These are phyloP conservation scores for Eidolon helvum DNA, from an alignment of 2,113 vertebrate genomes.

Conservation along the genomic window DNA sequence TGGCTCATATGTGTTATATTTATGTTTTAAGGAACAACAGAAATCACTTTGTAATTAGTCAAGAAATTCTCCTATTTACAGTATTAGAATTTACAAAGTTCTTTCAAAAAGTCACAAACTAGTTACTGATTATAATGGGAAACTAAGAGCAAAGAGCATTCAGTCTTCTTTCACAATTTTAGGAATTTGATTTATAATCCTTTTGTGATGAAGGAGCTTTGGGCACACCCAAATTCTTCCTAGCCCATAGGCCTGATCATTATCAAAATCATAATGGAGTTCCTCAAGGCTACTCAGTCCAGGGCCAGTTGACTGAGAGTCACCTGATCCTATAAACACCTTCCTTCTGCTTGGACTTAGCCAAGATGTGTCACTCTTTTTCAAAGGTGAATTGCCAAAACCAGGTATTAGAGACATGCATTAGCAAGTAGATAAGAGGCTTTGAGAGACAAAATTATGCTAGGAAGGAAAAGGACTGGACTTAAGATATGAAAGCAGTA, in stretches of 20 bases:
- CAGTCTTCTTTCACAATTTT: not conserved
- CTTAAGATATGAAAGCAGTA: not conserved
- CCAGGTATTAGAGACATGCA: not conserved
- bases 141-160: not conserved
- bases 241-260: not conserved
- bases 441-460: not conserved
- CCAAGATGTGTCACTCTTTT: not conserved
- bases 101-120: not conserved
- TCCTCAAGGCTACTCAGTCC: not conserved
- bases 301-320: not conserved
- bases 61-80: not conserved
- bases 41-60: not conserved
- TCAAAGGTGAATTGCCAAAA: not conserved
- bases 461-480: conserved; percentile 55
- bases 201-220: not conserved
- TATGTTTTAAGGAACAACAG: not conserved
- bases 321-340: not conserved
- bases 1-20: not conserved
- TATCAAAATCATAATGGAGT: not conserved
- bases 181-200: not conserved
- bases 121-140: not conserved
- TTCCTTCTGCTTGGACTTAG: not conserved
- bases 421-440: conserved; percentile 11
- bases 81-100: not conserved
- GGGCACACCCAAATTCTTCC: not conserved